Evolutionary conservation across 2,888 invertebrate genomes (phyloP), one percentile per base, ranked within the genome.

Genomic region (Clunio marinus): DNA sequence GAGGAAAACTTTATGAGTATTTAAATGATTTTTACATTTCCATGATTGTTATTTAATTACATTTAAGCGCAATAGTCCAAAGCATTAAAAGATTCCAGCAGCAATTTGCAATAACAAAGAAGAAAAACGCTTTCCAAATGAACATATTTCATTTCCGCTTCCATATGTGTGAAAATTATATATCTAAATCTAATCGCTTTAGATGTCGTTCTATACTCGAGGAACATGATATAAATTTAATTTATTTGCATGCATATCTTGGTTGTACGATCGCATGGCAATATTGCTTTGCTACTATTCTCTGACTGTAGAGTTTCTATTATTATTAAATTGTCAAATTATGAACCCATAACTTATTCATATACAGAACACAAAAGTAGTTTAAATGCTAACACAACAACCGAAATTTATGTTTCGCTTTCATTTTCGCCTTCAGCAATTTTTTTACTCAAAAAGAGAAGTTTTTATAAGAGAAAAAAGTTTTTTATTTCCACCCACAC

Each of bases 251-350:
- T n/a, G n/a, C n/a, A 51, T 51, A 51, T 51, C 51, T 17, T 22
- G 10, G 7, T 51, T n/a, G 17, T n/a, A 51, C 17, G 51, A 51
- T 51, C 51, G 22, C 22, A 41, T 22, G 51, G 22, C 51, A 13
- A 20, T 2, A 51, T 51, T 51, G 2, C 20, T 51, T 41, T 15
- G 41, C 15, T 8, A 32, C 35, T 13, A 13, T 32, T n/a, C 51
- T n/a, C 5, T 51, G 15, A 25, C 51, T 27, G 25, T 27, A 20
- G 5, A 8, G 3, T 41, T n/a, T 51, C 51, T 51, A 57, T 59
- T 59, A 35, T 59, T 59, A 59, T 59, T 59, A 59, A 59, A 59
- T 59, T 59, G 59, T 59, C 59, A 59, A 59, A 59, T 59, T 59
- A 59, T 35, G 59, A 59, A 35, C 59, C 20, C 57, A 57, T 57